Evolutionary conservation across 2,888 invertebrate species (phyloP), one percentile per base, ranked within the genome.

Genomic region (Nomada goodeniana): DNA sequence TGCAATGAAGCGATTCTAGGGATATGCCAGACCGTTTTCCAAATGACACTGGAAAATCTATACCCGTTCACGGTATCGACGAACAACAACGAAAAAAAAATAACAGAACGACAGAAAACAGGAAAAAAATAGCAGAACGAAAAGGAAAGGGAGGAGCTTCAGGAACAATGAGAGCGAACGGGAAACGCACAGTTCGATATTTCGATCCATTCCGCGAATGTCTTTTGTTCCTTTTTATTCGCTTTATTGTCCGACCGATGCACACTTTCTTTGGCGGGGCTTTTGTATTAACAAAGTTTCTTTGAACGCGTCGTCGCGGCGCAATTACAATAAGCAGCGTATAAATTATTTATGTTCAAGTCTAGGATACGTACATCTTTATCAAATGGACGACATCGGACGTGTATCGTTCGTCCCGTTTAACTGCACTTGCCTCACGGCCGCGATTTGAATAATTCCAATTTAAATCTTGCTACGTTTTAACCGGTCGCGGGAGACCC

Each of bases 361-460:
- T 47, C 1, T 15, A 13, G 2, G 0, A 13, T 47, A 47, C 15
- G 7, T 36, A 36, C 7, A 36, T 36, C 5, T 36, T 36, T 36
- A 36, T 36, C 36, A 36, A 7, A 26, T 11, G 59, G 80, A 68
- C 63, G 71, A 61, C 52, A 44, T 10, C 11, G 13, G 18, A 69
- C 13, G 42, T 36, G 77, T 63, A 50, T 29, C 26, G 36, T 55
- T 42, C n/a, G 52, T 60, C 44, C 23, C 26, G 36, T 69, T 69
- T 36, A 57, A 57, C 47, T 26, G n/a, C 53, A 7, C 18, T 13
- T 13, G n/a, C 26, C 36, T 18, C 29, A 29, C 7, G 47, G 18
- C n/a, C 50, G 5, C 26, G 29, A 79, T 80, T 79, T 79, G 68
- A 79, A 79, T 79, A 80, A 81, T 81, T 81, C 74, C 80, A 79